Base-by-base conservation (phyloP, 2,888 invertebrate genomes). In the Pristionchus maxplancki region DNA sequence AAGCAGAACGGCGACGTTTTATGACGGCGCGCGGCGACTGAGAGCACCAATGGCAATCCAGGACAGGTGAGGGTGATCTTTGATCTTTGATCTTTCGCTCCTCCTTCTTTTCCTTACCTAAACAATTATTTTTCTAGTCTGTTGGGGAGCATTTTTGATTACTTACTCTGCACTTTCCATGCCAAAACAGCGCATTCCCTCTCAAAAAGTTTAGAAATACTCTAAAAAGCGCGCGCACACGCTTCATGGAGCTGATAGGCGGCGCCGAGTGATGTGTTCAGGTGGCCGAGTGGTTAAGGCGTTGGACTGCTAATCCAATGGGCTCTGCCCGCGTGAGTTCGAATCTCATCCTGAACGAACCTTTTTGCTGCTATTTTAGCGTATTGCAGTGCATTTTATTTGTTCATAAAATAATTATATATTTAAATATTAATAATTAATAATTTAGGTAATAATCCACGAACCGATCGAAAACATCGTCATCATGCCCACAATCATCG, bases 241-340 rank as follows among this genome's bases (percentile, higher is more conserved):
- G 31, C 67, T 34, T 20, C 34, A 67, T 67, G 1, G 37, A 9
- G 67, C 20, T 6, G 67, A 17, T 13, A 31, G 31, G n/a, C 37
- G n/a, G 34, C 34, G 17, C 1, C 17, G 17, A n/a, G 15, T 1
- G n/a, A n/a, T 40, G 78, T 48, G 78, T 78, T 87, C 87, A 87
- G 87, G 85, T 92, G 89, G 90, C 90, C 91, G 92, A 91, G 91
- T 91, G 91, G 91, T 92, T 92, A 92, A 91, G 91, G 91, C 91
- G 91, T 90, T 91, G 90, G 91, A 91, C 92, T 91, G 91, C 91
- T 91, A 91, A 92, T 92, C 91, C 90, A 91, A 91, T 91, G 91
- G 91, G 92, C 91, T 93, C 92, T 93, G 91, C 93, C 93, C 93
- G 93, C 93, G 93, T 93, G 93, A 93, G 93, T 93, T 93, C 93